A percentile compares a stretch with the other conserved stretches of the same genome.
Evolutionary conservation across 2,888 invertebrate species (phyloP).

Genomic region (Metalampra italica): DNA sequence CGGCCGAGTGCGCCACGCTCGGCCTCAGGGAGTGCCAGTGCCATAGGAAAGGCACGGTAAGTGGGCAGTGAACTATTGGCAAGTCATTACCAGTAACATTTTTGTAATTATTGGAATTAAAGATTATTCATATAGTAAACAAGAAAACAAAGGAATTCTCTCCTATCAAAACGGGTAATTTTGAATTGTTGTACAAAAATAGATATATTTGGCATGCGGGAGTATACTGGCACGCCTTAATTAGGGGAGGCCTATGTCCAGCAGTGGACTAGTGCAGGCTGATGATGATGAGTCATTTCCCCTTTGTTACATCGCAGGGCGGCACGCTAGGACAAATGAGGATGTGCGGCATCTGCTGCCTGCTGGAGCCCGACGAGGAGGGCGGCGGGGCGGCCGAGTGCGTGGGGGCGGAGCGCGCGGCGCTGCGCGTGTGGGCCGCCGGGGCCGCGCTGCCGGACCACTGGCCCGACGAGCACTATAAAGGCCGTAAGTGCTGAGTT

Average conservation of each 20-base stretch:
- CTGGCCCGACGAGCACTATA: slow-evolving; percentile 48
- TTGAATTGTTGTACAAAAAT: no score
- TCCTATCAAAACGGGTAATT: no score
- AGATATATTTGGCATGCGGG: no score
- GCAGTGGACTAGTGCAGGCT: no score
- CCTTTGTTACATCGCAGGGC: slow-evolving; percentile 29
- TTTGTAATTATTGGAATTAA: no score
- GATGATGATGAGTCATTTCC: no score
- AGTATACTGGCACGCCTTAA: no score
- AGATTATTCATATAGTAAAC: no score
- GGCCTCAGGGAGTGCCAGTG: slow-evolving; percentile 67
- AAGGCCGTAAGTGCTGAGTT: slow-evolving; percentile 60
- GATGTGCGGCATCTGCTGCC: slow-evolving; percentile 56
- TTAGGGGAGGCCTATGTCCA: no score
- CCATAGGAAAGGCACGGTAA: slow-evolving; percentile 27
- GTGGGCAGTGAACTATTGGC: no score
- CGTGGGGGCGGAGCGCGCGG: slow-evolving; percentile 50
- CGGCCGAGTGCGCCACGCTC: slow-evolving; percentile 66
- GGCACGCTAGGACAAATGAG: slow-evolving; percentile 28
- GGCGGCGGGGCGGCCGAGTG: slow-evolving; percentile 22
- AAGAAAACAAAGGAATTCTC: no score
- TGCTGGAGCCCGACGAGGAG: slow-evolving; percentile 14
- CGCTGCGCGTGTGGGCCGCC: slow-evolving; percentile 19
- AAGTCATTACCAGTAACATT: no score
- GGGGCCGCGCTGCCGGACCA: slow-evolving; percentile 22